Evolutionary conservation across 1,140 invertebrate genomes (phyloP).

Genomic region (Bilobella aurantiaca): DNA sequence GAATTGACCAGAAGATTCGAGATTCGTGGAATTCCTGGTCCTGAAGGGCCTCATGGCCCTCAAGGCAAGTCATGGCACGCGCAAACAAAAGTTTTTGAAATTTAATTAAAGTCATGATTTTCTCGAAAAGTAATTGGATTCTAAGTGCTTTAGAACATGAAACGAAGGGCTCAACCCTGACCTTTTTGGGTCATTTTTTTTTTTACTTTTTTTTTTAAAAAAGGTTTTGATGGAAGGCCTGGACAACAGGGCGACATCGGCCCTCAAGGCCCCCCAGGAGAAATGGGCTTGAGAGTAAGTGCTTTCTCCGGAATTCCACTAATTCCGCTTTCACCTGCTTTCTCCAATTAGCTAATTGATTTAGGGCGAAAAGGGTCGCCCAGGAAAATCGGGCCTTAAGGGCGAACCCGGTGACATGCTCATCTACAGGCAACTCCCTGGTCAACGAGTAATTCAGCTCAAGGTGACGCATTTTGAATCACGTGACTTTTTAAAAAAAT

Average conservation of each 20-base stretch:
- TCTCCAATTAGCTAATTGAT: not conserved
- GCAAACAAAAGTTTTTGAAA: not conserved
- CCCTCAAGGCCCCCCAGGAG: not conserved
- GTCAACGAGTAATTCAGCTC: not conserved
- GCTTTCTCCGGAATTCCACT: too few species aligned
- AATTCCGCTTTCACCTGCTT: not conserved
- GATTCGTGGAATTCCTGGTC: not conserved
- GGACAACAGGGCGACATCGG: not conserved
- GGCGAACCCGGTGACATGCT: not conserved
- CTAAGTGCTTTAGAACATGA: not conserved
- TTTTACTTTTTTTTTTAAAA: not conserved
- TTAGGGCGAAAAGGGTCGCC: not conserved
- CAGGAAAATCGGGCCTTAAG: conserved; percentile 5
- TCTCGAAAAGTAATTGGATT: not conserved
- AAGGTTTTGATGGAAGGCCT: not conserved
- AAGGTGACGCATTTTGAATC: not conserved
- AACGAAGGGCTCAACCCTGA: not conserved
- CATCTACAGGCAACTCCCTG: not conserved
- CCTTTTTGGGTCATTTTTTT: not conserved
- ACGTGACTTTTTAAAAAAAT: not conserved
- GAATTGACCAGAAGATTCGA: not conserved
- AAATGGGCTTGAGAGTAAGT: not conserved
- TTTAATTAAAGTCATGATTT: conserved; percentile 2
- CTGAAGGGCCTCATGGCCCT: not conserved
- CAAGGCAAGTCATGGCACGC: too few species aligned